A percentile compares a stretch with the other conserved stretches of the same genome.
Evolutionary conservation across 1,140 invertebrate species (phyloP).

Genomic region (Eumaeus atala): DNA sequence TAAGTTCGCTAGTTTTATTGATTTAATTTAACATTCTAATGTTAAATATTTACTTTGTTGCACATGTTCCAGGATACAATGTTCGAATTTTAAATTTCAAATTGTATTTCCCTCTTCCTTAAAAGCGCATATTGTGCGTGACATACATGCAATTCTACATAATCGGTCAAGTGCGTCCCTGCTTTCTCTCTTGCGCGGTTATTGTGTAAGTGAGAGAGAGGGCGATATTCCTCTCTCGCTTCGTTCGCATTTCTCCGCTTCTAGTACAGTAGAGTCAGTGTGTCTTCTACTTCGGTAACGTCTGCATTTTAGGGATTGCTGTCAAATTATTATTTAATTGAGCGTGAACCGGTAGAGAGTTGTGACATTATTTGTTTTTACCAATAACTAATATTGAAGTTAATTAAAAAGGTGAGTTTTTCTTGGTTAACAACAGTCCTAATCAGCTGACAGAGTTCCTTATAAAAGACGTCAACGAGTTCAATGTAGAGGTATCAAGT

Average conservation of each 20-base stretch:
- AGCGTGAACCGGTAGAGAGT: slow-evolving; percentile 39
- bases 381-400: background rate
- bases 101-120: slow-evolving; percentile 16
- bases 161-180: slow-evolving; percentile 49
- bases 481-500: background rate
- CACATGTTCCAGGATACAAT: slow-evolving; percentile 2
- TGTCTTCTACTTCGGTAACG: slow-evolving; percentile 46
- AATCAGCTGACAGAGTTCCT: background rate
- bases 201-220: slow-evolving; percentile 39
- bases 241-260: slow-evolving; percentile 59
- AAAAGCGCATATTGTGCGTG: slow-evolving; percentile 30
- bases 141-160: slow-evolving; percentile 58
- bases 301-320: slow-evolving; percentile 50
- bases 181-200: slow-evolving; percentile 39
- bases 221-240: slow-evolving; percentile 55
- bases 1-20: too few species aligned
- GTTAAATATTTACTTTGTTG: too few species aligned
- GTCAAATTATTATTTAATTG: slow-evolving; percentile 52
- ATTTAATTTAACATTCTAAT: too few species aligned
- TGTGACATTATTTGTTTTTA: slow-evolving; percentile 30
- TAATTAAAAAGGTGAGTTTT: slow-evolving; percentile 25
- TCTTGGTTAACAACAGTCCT: background rate
- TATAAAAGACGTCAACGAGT: slow-evolving; percentile 45
- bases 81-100: slow-evolving; percentile 1
- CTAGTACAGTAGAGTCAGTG: slow-evolving; percentile 53